A percentile compares a stretch with the other conserved stretches of the same genome.
Evolutionary conservation across 2,113 vertebrate species (phyloP).

Genomic region (Microcebus tavaratra): DNA sequence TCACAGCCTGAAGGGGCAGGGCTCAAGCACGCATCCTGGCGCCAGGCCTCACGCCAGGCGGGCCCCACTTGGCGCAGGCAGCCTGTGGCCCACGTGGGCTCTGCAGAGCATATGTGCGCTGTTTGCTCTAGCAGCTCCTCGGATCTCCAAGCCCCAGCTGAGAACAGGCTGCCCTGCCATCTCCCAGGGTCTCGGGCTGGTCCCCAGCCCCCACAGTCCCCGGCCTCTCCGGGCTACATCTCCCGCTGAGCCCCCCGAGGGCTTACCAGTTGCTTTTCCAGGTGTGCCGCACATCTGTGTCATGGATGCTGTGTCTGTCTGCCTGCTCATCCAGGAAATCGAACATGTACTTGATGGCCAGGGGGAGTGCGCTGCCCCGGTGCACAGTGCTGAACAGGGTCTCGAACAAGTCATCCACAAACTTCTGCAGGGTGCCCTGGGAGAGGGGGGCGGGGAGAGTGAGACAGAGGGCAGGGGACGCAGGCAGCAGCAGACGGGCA

Average conservation of each 20-base stretch:
- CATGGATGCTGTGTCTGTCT: constrained; percentile 95
- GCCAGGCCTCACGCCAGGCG: background rate
- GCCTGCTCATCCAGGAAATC: constrained; percentile 99
- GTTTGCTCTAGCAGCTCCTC: background rate
- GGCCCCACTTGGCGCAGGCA: background rate
- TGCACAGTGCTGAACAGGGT: constrained; percentile 99
- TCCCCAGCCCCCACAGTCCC: background rate
- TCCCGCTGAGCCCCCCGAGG: background rate
- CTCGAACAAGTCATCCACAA: constrained; percentile 98
- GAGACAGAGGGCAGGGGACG: background rate
- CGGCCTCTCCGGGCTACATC: background rate
- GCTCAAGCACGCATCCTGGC: background rate
- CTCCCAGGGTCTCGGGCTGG: background rate
- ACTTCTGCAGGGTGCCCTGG: constrained; percentile 98
- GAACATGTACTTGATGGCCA: constrained; percentile 99
- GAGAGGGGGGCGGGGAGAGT: background rate
- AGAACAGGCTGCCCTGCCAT: background rate
- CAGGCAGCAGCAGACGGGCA: background rate
- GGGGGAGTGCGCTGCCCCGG: constrained; percentile 94
- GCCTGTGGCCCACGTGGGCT: background rate
- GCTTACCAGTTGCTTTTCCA: constrained; percentile 99
- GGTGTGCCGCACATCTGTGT: constrained; percentile 97
- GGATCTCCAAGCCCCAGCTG: background rate
- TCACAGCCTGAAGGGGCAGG: background rate
- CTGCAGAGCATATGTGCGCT: background rate